Percentiles rank a stretch among this genome's conserved stretches.
These are phyloP conservation scores for Saxidomus purpurata DNA, from an alignment of 1,140 invertebrate species.

Conservation along the genomic window DNA sequence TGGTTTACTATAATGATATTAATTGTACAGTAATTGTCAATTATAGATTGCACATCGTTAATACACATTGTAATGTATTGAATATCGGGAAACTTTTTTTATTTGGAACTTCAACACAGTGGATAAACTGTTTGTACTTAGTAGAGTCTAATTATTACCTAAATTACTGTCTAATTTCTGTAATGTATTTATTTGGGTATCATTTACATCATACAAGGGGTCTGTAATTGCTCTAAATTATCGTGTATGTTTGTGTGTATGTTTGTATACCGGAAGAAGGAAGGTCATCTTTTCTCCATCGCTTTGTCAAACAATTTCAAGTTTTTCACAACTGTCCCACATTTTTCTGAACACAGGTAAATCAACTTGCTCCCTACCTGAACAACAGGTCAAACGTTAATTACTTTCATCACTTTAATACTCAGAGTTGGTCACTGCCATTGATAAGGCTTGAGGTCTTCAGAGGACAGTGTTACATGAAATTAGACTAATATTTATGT, in stretches of 20 bases:
- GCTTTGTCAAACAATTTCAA: neutral
- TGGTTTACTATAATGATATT: neutral
- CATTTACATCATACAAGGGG: neutral
- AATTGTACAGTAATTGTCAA: neutral
- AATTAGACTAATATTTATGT: no score
- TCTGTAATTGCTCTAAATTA: conserved; percentile 39
- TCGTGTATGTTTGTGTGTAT: conserved; percentile 26
- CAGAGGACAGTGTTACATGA: no score
- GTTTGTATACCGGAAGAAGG: neutral
- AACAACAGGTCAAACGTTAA: neutral
- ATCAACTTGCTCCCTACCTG: neutral
- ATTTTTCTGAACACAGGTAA: neutral
- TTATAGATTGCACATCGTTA: neutral
- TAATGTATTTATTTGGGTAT: conserved; percentile 39
- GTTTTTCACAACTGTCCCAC: conserved; percentile 11
- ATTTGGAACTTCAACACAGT: neutral
- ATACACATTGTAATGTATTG: neutral
- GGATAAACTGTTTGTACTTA: conserved; percentile 28
- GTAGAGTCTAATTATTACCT: neutral
- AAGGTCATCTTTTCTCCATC: conserved; percentile 5
- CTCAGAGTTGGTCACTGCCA: no score
- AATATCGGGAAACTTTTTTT: neutral
- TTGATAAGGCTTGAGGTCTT: no score
- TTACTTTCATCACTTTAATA: no score
- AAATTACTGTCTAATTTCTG: neutral